Evolutionary conservation across 2,888 invertebrate species (phyloP), one percentile per base, ranked within the genome.

Genomic region (Chironomus riparius): DNA sequence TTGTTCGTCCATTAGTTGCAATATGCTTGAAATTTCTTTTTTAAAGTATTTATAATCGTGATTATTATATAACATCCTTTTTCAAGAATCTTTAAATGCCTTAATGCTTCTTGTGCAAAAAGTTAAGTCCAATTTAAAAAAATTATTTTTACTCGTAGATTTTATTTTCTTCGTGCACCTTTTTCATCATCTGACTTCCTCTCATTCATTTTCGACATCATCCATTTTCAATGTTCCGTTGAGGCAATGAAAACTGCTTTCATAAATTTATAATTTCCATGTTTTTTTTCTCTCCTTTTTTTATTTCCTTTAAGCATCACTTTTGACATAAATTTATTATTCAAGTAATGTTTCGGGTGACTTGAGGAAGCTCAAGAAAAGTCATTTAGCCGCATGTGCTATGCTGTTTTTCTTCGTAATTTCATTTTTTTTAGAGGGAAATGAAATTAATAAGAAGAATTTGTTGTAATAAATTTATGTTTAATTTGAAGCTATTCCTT

Each of bases 281-380:
- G 15, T 56, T 56, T 56, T 50, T 65, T 65, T 65, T 22, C 10
- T 21, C 7, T 68, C n/a, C n/a, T n/a, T n/a, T 28, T 15, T 21
- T 13, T 2, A 47, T 28, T 56, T 61, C 24, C 50, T 50, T 48
- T 18, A 70, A 22, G 56, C 48, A 50, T 70, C 70, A 56, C 28
- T 71, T 71, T 71, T 71, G 71, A 71, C 71, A 47, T 24, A 13
- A 70, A 70, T 70, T 70, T 70, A 48, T 70, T 70, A 70, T 21
- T 47, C 70, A 47, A 68, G 15, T 10, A 68, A n/a, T 56, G 65
- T 21, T 22, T 62, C 13, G 18, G 56, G 56, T 56, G 56, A 56
- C 56, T 18, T 38, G 21, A 65, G 24, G 24, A 24, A 21, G 65
- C 65, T 65, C 65, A 38, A 38, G 65, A 18, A 24, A 12, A 65